A percentile compares a stretch with the other conserved stretches of the same genome.
Conservation (phyloP, 2,797 vertebrate genomes). For the Pipistrellus pipistrellus region DNA sequence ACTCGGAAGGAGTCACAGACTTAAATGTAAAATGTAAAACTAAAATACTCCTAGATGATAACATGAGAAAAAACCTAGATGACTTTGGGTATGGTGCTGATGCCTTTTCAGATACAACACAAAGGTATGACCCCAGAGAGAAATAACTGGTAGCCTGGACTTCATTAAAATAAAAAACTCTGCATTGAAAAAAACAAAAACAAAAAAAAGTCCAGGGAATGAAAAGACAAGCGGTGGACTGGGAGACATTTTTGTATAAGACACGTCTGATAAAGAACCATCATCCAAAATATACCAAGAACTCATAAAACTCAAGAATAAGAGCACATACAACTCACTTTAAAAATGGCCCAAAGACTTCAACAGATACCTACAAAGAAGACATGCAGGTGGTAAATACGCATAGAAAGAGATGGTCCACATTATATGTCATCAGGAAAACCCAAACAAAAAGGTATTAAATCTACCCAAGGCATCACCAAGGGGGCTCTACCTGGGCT, state of each 20-base stretch:
- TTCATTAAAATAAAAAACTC: constrained; percentile 30
- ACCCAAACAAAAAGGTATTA: background rate
- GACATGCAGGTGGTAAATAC: background rate
- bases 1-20: background rate
- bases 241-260: background rate
- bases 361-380: background rate
- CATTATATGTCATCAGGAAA: background rate
- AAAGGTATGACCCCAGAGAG: background rate
- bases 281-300: constrained; percentile 12
- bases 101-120: constrained; percentile 20
- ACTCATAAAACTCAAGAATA: background rate
- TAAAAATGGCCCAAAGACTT: background rate
- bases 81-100: background rate
- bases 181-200: background rate
- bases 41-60: background rate
- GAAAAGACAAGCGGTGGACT: background rate
- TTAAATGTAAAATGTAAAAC: background rate
- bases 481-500: background rate
- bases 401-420: background rate
- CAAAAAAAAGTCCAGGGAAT: background rate
- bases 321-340: background rate
- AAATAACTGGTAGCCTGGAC: background rate
- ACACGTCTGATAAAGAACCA: background rate
- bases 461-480: background rate
- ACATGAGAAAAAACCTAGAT: background rate